phyloP scores from a whole-genome alignment of 37 sponge, comb jelly and placozoan species.

The Cliona cf. orientalis region DNA sequence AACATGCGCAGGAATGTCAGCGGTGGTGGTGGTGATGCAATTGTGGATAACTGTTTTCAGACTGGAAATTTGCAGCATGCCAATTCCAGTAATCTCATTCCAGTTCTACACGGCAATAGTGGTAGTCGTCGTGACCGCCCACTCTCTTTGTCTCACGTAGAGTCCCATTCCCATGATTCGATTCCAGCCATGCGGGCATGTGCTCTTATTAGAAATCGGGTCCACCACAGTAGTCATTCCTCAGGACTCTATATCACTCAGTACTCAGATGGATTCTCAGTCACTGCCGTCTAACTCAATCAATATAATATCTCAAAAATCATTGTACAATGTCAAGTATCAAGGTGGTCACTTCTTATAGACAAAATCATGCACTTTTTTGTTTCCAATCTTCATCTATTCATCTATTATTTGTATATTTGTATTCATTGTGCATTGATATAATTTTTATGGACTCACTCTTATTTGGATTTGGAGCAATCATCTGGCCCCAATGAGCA shows the following conservation, averaged over 20 bases:
- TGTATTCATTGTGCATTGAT: background rate
- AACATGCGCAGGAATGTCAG: too few relatives aligned
- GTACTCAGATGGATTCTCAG: slow-evolving; percentile 7
- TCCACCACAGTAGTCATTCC: background rate
- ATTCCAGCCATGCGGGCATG: background rate
- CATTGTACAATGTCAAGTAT: background rate
- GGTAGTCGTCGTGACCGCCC: slow-evolving; percentile 2
- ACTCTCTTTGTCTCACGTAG: background rate
- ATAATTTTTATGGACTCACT: too few relatives aligned
- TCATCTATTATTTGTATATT: background rate
- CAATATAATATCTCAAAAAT: background rate
- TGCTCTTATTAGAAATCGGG: background rate
- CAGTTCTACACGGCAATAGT: too few relatives aligned
- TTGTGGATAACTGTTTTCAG: background rate
- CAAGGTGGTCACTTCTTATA: background rate
- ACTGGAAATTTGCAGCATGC: background rate
- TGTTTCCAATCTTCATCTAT: background rate
- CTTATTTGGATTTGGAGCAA: too few relatives aligned
- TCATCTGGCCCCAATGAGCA: too few relatives aligned
- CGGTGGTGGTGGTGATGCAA: background rate
- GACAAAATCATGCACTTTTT: background rate
- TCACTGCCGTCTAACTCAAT: slow-evolving; percentile 9
- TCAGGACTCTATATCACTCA: slow-evolving; percentile 16
- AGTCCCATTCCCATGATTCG: slow-evolving; percentile 9
- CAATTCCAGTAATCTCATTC: background rate